phyloP scores from a whole-genome alignment of 2,797 vertebrate genomes.

The Tenualosa ilisha region DNA sequence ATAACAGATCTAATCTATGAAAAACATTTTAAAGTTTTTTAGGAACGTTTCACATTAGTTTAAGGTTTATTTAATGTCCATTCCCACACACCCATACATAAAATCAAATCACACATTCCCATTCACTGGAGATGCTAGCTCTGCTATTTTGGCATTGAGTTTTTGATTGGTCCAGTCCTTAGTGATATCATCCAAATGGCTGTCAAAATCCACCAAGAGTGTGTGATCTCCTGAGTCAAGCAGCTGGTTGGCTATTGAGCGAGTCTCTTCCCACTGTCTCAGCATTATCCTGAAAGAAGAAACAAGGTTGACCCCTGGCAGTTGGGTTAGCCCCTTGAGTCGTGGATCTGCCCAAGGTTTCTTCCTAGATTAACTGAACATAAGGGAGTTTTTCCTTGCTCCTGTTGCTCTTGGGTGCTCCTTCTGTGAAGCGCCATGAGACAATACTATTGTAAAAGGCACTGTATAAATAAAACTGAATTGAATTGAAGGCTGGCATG shows the following conservation, averaged over 20 bases:
- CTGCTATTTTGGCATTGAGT: slow-evolving; percentile 82
- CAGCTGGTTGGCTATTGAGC: slow-evolving; percentile 78
- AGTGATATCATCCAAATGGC: slow-evolving; percentile 88
- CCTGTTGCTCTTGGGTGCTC: too few relatives aligned
- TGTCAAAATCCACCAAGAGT: slow-evolving; percentile 85
- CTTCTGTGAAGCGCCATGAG: too few relatives aligned
- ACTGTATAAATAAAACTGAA: too few relatives aligned
- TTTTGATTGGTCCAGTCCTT: slow-evolving; percentile 91
- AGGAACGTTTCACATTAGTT: background rate
- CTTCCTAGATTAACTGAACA: too few relatives aligned
- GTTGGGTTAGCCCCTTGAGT: too few relatives aligned
- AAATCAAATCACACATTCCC: slow-evolving; percentile 66
- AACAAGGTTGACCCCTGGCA: too few relatives aligned
- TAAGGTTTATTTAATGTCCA: background rate
- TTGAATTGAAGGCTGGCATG: background rate
- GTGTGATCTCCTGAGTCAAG: slow-evolving; percentile 77
- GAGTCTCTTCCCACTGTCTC: slow-evolving; percentile 87
- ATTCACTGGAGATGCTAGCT: slow-evolving; percentile 74
- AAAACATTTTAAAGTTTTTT: background rate
- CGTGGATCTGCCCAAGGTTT: too few relatives aligned
- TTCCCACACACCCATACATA: background rate
- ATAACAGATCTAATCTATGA: background rate
- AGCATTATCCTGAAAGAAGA: slow-evolving; percentile 82
- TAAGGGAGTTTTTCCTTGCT: too few relatives aligned
- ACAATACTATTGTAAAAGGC: too few relatives aligned